Base-by-base conservation (phyloP, 2,888 invertebrate species). In the Zaprionus obscuricornis region DNA sequence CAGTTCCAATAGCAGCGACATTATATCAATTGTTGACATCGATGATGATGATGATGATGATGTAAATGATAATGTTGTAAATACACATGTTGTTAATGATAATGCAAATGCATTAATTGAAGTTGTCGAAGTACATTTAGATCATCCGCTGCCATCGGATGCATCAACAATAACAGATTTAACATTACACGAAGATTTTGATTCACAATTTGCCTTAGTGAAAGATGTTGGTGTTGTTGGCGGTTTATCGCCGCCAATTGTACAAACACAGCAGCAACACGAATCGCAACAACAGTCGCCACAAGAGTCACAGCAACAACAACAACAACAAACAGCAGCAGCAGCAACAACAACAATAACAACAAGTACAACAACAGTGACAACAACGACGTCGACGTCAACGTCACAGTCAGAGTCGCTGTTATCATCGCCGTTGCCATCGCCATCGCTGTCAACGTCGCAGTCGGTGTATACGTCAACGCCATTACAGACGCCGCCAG, bases 181-280 rank as follows among this genome's bases (percentile, higher is more conserved):
- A 16, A 62, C 47, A 24, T 50, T 71, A 37, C 66, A 50, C 8
- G 67, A 62, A 2, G 67, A 62, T 26, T 59, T 49, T 50, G 77
- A 77, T 46, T 77, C 77, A 81, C 84, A 78, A 45, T 77, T 79
- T 74, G 76, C 73, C 66, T 72, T 84, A 66, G 67, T 52, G 43
- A 74, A 65, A 40, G 82, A 83, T 59, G 77, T 82, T 33, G 62
- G 74, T 50, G 58, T 81, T 39, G 79, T 81, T 14, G 79, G 83
- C 29, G 78, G 71, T 4, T 17, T 67, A 1, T 54, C 60, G 27
- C 64, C 79, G 6, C 42, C 82, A 16, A n/a, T n/a, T n/a, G n/a
- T n/a, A n/a, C n/a, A n/a, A n/a, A n/a, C n/a, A n/a, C 22, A 22
- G 22, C 22, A 22, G 4, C 22, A 34, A 34, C 14, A 17, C 17